Evolutionary conservation across 2,797 vertebrate species (phyloP).

Genomic region (Eremophila alpestris): DNA sequence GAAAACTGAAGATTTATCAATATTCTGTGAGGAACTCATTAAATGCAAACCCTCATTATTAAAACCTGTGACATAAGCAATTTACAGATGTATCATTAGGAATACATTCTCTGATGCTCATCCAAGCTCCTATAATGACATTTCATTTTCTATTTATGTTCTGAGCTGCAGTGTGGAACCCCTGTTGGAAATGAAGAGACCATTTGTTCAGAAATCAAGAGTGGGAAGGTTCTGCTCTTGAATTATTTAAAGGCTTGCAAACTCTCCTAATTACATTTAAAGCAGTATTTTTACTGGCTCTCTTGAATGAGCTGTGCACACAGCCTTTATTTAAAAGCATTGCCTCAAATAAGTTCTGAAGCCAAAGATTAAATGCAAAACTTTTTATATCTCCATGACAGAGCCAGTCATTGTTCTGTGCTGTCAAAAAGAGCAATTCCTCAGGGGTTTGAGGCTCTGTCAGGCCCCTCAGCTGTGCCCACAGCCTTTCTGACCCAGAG

Average conservation of each 20-base stretch:
- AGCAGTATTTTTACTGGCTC: neutral
- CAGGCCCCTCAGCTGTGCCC: neutral
- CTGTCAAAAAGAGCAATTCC: neutral
- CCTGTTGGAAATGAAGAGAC: slow-evolving; percentile 7
- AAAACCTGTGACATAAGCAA: slow-evolving; percentile 24
- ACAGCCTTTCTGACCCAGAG: neutral
- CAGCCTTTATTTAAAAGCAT: neutral
- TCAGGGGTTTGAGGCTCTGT: neutral
- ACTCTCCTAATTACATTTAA: slow-evolving; percentile 26
- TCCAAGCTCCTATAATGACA: slow-evolving; percentile 22
- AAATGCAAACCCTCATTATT: neutral
- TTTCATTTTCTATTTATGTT: slow-evolving; percentile 59
- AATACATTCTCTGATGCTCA: slow-evolving; percentile 34
- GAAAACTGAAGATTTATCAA: neutral
- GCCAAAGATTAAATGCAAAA: neutral
- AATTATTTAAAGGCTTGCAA: slow-evolving; percentile 49
- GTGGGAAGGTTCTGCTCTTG: slow-evolving; percentile 42
- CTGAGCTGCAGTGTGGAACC: slow-evolving; percentile 35
- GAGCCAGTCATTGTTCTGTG: neutral
- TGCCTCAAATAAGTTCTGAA: neutral
- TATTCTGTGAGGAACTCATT: neutral
- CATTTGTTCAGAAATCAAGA: slow-evolving; percentile 41
- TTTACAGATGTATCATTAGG: neutral
- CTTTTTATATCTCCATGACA: neutral
- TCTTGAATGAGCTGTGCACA: neutral